Base-by-base conservation (phyloP, 2,113 vertebrate genomes). In the Micronisus gabar region DNA sequence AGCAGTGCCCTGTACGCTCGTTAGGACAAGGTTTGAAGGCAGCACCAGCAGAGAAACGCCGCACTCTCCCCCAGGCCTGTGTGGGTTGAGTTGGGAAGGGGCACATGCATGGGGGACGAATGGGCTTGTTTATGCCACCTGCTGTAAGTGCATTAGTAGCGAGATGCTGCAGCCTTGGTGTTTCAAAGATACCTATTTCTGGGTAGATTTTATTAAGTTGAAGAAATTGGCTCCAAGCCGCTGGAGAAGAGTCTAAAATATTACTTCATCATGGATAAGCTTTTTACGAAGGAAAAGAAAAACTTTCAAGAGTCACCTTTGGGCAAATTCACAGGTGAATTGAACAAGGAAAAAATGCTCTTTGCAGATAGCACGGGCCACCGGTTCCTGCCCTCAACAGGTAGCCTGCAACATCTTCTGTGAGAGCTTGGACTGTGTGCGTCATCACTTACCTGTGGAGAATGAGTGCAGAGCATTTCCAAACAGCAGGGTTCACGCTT, bases 31-130 rank as follows among this genome's bases (percentile, higher is more conserved):
- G 30, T 43, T 22, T 71, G 68, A 70, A 84, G 72, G 52, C n/a
- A 47, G 17, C 3, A 7, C 29, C 34, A 40, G 53, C 32, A 88
- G 17, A 59, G 43, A 20, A 61, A 48, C 15, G 40, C 5, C 8
- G 6, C 2, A 1, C 25, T 50, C 68, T 80, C 18, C 23, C 30
- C 15, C 11, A 40, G 9, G 29, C 11, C 20, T 26, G 8, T 0
- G 0, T 4, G 48, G 41, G 12, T 55, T 71, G 47, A 58, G 6
- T 0, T 52, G 62, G 23, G 32, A 17, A 59, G 30, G 10, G 34
- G 4, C 14, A 62, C 3, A 1, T 3, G 40, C 13, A 15, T 4
- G 2, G 29, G 2, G 9, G 11, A n/a, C 0, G 1, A 29, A 63
- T 2, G 7, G 29, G 32, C 5, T 85, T n/a, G 34, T 78, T 67